Base-by-base conservation (phyloP, 1,140 invertebrate species). In the Leptopilina boulardi region DNA sequence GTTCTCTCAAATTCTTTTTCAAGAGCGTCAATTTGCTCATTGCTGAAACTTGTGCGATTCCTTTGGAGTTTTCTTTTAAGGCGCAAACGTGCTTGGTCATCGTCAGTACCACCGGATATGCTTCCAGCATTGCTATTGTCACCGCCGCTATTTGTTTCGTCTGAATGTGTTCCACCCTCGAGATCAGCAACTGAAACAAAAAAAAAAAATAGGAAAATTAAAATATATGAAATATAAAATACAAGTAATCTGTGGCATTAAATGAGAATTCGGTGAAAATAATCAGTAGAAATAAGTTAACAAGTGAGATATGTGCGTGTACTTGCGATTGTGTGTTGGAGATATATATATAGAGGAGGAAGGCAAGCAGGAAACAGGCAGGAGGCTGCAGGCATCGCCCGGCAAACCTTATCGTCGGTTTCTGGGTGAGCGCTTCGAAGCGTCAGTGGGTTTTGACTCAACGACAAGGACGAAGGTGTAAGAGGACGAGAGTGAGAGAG, bases 41-140 rank as follows among this genome's bases (percentile, higher is more conserved):
- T 99, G 80, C 98, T 99, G 91, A 99, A 99, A 76, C 98, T 99
- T 74, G 99, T 99, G 83, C 99, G 93, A 91, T 99, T 99, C 80
- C 99, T 93, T 91, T 99, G 99, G 75, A 99, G 93, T 92, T 99
- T 99, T 86, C 98, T 92, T 91, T 99, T 99, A 11, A 99, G 93
- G 79, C 97, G 93, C 59, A 99, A 91, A 77, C 97, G 92, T 3
- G 96, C 95, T 83, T 97, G 96, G 83, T 97, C 96, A 86, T 97
- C 96, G 82, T 97, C 96, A 70, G 93, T 93, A 74, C 91, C 90
- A 13, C 91, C 90, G 74, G 91, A 93, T 30, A 92, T 91, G 74
- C 94, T 98, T 18, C 94, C 94, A 19, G 94, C 94, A 89, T 95
- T 95, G 21, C 94, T 95, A 89, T 96, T 96, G 87, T 97, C 96